Base-by-base conservation (phyloP, 2,888 invertebrate species). In the Dyspetes luteomarginatus region DNA sequence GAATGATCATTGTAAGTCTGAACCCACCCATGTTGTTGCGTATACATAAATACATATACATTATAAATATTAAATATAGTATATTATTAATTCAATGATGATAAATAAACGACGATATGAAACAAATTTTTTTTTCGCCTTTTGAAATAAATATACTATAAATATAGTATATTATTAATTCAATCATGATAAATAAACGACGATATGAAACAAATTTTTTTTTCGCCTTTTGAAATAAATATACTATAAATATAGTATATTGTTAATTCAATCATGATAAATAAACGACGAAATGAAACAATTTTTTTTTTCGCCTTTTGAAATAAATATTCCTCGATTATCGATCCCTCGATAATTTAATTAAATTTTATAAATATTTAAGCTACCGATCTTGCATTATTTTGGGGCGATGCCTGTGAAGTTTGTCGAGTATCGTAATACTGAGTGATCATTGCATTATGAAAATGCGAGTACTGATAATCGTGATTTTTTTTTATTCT, bases 401-500 rank as follows among this genome's bases (percentile, higher is more conserved):
- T 82, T 24, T 56, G 55, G 5, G 74, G 56, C 12, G 73, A 78
- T 22, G 48, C 36, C n/a, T 69, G 28, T 5, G 64, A 52, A 43
- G 56, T 71, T 82, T 62, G 71, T 36, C 69, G 71, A n/a, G 60
- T 58, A 43, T 78, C 68, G 22, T 50, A 71, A 67, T 55, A 45
- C 56, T 41, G 69, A 19, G 58, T 48, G n/a, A 68, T 48, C 43
- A 50, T 48, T 7, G 4, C 1, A 30, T 52, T 52, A 0, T 36
- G 55, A 36, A 24, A 50, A 71, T 55, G 9, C 17, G 15, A 22
- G 7, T 55, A 28, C 55, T 48, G 52, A 41, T 52, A 9, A 2
- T 71, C 22, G 7, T 67, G 60, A 26, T 85, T 4, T 24, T 65
- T 75, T 41, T 86, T 83, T 7, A 90, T 68, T 55, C 86, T 88